A percentile compares a stretch with the other conserved stretches of the same genome.
Evolutionary conservation across 2,888 invertebrate genomes (phyloP).

Genomic region (Cynaeus angustus): DNA sequence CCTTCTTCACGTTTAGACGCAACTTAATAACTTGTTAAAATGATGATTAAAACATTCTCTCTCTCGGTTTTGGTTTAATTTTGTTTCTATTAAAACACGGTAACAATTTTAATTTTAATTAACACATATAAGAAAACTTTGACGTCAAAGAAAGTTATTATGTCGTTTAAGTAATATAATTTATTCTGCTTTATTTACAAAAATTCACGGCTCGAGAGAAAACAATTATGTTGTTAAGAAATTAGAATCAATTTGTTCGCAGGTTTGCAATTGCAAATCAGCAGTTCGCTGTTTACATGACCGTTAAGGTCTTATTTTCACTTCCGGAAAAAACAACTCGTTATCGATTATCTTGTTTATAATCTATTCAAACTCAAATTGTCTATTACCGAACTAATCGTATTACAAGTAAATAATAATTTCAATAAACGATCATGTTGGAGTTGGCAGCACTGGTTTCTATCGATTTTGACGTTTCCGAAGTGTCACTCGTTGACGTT

Average conservation of each 20-base stretch:
- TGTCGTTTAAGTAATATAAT: constrained; percentile 61
- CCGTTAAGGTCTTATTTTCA: too few relatives aligned
- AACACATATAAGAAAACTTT: constrained; percentile 61
- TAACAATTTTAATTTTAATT: constrained; percentile 66
- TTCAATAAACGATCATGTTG: too few relatives aligned
- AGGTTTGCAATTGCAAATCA: not conserved
- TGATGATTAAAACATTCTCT: constrained; percentile 66
- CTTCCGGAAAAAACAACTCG: too few relatives aligned
- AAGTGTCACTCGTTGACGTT: too few relatives aligned
- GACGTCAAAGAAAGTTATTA: constrained; percentile 54
- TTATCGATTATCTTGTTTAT: too few relatives aligned
- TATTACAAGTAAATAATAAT: too few relatives aligned
- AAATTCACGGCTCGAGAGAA: constrained; percentile 70
- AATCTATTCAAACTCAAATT: too few relatives aligned
- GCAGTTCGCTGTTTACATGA: too few relatives aligned
- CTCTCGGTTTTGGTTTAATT: constrained; percentile 66
- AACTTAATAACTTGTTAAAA: constrained; percentile 67
- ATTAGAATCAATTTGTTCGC: constrained; percentile 44
- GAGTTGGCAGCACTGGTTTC: too few relatives aligned
- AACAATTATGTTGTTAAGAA: constrained; percentile 55
- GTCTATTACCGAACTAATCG: too few relatives aligned
- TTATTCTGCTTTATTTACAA: constrained; percentile 71
- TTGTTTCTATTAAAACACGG: constrained; percentile 64
- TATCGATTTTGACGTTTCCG: too few relatives aligned
- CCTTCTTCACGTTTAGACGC: constrained; percentile 52